A percentile compares a stretch with the other conserved stretches of the same genome.
Evolutionary conservation across 2,113 vertebrate genomes (phyloP).

Genomic region (Tringa solitaria): DNA sequence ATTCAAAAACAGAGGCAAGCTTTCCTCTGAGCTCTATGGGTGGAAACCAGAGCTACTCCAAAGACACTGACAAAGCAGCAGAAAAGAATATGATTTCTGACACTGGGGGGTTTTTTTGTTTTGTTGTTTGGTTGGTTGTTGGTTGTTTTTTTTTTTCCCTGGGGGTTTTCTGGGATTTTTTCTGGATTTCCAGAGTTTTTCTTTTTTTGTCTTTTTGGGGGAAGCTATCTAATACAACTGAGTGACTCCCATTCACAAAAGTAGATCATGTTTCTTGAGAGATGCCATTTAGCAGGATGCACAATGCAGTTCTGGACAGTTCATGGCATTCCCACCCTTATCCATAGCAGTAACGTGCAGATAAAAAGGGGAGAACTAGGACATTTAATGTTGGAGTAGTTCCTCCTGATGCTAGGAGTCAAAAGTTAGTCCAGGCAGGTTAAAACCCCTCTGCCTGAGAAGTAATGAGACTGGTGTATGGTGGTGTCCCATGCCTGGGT

Average conservation of each 20-base stretch:
- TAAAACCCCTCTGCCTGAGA: background rate
- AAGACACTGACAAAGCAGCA: accelerated
- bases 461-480: accelerated
- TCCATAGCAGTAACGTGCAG: background rate
- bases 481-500: background rate
- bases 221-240: background rate
- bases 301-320: background rate
- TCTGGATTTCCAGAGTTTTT: background rate
- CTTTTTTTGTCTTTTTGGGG: background rate
- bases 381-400: background rate
- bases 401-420: background rate
- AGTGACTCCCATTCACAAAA: background rate
- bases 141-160: background rate
- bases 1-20: background rate
- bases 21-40: accelerated
- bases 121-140: background rate
- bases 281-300: background rate
- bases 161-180: background rate
- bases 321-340: background rate
- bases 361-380: background rate
- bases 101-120: background rate
- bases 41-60: background rate
- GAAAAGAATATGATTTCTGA: background rate
- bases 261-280: background rate
- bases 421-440: background rate